Conservation (phyloP, 2,113 vertebrate species). For the Actenoides hombroni region DNA sequence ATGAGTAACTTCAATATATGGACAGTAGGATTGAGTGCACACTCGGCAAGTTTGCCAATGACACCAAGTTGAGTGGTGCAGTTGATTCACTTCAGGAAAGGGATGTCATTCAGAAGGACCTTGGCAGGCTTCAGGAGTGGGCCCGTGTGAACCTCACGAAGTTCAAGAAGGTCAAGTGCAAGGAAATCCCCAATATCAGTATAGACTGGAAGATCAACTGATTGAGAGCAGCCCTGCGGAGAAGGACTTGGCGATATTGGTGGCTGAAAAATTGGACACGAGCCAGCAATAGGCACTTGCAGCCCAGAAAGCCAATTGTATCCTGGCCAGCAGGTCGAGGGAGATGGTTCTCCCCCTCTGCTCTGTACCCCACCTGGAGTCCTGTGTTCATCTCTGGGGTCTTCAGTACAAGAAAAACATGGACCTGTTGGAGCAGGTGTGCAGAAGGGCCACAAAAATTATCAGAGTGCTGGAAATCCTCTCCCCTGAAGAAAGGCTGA, state of each 20-base stretch:
- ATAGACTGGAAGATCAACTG: neutral
- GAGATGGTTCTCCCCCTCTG: neutral
- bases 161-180: neutral
- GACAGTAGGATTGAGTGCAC: neutral
- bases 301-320: neutral
- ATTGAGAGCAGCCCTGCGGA: neutral
- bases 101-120: neutral
- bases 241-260: neutral
- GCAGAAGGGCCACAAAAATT: fast-evolving
- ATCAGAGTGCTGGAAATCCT: neutral
- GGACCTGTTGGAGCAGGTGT: fast-evolving
- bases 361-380: neutral
- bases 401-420: neutral
- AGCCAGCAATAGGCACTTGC: fast-evolving
- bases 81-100: neutral
- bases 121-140: neutral
- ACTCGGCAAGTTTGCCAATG: neutral
- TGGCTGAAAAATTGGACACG: neutral
- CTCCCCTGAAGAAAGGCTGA: neutral
- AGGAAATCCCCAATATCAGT: neutral
- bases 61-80: neutral
- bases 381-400: neutral
- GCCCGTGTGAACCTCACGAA: neutral
- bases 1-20: neutral
- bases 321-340: neutral